Base-by-base conservation (phyloP, 2,888 invertebrate genomes). In the Stictocephala bisonia region DNA sequence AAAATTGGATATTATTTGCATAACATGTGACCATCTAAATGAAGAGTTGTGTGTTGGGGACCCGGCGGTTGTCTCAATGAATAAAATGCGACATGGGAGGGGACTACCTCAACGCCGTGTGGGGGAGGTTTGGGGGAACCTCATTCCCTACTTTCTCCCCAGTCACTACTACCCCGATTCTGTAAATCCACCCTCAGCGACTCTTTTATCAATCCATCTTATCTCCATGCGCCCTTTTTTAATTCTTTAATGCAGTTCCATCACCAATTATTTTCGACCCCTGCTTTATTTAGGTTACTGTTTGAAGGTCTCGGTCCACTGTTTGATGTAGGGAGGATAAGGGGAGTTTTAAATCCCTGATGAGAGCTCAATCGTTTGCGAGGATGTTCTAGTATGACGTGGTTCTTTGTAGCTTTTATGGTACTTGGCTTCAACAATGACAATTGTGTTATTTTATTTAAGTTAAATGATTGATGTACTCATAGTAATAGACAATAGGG, bases 201-300 rank as follows among this genome's bases (percentile, higher is more conserved):
- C 64, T 64, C 64, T 64, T 64, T 64, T 64, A 44, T 64, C 44
- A 41, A 64, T 64, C 44, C 44, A 64, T 64, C 64, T 64, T 64
- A 64, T 64, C 64, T 64, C 64, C 40, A 40, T 40, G 26, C 41
- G 26, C 64, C 64, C 64, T 64, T 44, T 40, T 64, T 64, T 64
- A 64, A 64, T 64, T 44, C 64, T 64, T 64, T 64, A 64, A 64
- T 64, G 64, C 40, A 64, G 64, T 64, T 64, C 64, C 64, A 24
- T 64, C 44, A 4, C 44, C 64, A 64, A 64, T 64, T 64, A 64
- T 64, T 64, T 64, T 64, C 60, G 64, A 64, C 40, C 64, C 64
- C 15, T 26, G 64, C 13, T 64, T 64, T 44, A 64, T 64, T 64
- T 64, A 15, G 64, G 64, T 44, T 44, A 44, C 64, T 64, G 40